phyloP scores from a whole-genome alignment of 2,113 vertebrate genomes.

The Melanostigma gelatinosum region DNA sequence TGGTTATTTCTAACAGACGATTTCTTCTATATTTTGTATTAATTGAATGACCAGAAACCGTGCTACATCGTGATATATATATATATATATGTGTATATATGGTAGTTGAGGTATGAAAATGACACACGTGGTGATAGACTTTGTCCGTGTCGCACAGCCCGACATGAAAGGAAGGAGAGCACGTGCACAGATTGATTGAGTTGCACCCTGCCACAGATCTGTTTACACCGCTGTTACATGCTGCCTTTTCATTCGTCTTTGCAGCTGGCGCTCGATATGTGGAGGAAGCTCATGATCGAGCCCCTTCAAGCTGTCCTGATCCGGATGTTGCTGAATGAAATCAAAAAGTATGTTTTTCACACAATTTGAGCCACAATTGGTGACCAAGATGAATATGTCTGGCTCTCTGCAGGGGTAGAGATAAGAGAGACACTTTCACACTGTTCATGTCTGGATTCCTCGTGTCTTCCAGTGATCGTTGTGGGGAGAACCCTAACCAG shows the following conservation, averaged over 20 bases:
- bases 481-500: slow-evolving; percentile 98
- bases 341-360: slow-evolving; percentile 92
- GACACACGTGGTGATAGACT: neutral
- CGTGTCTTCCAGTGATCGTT: slow-evolving; percentile 88
- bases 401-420: neutral
- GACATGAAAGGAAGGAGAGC: neutral
- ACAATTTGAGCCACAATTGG: neutral
- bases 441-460: neutral
- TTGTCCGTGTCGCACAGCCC: too few species aligned
- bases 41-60: neutral
- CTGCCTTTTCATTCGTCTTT: slow-evolving; percentile 62
- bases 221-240: neutral
- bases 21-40: neutral
- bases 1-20: neutral
- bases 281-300: slow-evolving; percentile 98
- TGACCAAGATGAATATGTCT: neutral
- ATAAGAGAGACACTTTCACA: neutral
- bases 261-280: slow-evolving; percentile 98
- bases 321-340: slow-evolving; percentile 97
- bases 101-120: neutral
- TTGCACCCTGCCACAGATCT: neutral
- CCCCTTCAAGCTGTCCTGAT: slow-evolving; percentile 94
- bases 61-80: neutral
- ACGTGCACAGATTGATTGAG: neutral
- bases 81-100: neutral